phyloP scores from a whole-genome alignment of 2,797 vertebrate genomes.

The Crenuchus spilurus region DNA sequence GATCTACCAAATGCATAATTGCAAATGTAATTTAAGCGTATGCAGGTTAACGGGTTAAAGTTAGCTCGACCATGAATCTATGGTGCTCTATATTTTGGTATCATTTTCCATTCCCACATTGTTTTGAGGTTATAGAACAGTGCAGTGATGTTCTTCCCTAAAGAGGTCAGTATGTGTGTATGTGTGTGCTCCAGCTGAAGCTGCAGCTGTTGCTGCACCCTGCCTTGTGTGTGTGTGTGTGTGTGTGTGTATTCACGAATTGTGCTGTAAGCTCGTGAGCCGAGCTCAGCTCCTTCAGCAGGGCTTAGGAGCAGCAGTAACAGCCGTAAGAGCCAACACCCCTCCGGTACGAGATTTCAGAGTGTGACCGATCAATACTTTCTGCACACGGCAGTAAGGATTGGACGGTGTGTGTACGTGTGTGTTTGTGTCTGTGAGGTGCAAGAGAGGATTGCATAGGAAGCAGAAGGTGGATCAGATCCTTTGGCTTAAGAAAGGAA shows the following conservation, averaged over 20 bases:
- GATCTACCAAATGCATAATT: too few relatives aligned
- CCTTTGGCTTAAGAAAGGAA: not conserved
- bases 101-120: not conserved
- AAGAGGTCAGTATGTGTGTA: constrained; percentile 2
- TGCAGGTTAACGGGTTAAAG: too few relatives aligned
- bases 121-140: not conserved
- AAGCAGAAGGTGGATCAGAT: not conserved
- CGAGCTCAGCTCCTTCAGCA: constrained; percentile 6
- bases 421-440: not conserved
- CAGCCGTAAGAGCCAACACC: constrained; percentile 9
- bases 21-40: too few relatives aligned
- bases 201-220: constrained; percentile 6
- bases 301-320: not conserved
- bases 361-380: constrained; percentile 28
- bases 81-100: too few relatives aligned
- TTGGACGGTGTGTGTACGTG: not conserved
- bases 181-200: not conserved
- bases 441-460: not conserved
- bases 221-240: not conserved
- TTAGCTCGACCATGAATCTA: not conserved
- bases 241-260: not conserved
- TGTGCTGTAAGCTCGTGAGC: constrained; percentile 15
- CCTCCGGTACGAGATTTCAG: constrained; percentile 17
- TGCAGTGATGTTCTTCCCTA: not conserved
- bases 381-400: constrained; percentile 4